Conservation (phyloP, 2,888 invertebrate species). For the Harmothoe impar region DNA sequence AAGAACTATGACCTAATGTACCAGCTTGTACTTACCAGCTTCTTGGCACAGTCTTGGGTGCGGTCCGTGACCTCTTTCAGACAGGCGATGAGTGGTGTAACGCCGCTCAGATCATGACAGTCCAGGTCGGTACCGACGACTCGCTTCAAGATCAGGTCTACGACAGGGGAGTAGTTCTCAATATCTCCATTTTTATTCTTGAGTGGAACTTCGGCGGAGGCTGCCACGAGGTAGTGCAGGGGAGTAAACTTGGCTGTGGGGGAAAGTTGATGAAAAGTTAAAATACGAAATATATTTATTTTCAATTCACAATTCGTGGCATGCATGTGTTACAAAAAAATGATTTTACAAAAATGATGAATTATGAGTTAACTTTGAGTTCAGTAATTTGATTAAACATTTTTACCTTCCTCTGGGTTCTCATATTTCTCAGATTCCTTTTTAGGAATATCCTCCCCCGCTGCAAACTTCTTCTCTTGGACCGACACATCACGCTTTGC, state of each 20-base stretch:
- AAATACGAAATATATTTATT: no score
- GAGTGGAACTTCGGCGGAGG: constrained; percentile 65
- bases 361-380: no score
- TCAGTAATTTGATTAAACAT: no score
- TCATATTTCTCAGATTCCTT: constrained; percentile 72
- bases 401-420: not conserved
- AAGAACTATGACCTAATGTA: no score
- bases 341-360: no score
- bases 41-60: constrained; percentile 72
- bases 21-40: constrained; percentile 80
- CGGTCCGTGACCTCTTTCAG: not conserved
- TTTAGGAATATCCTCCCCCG: constrained; percentile 60
- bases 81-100: constrained; percentile 78
- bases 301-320: no score
- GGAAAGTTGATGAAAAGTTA: no score
- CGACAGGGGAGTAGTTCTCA: constrained; percentile 71
- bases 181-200: constrained; percentile 69
- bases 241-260: constrained; percentile 78
- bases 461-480: constrained; percentile 69
- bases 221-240: constrained; percentile 78
- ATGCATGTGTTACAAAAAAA: no score
- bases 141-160: constrained; percentile 76
- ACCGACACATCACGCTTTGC: constrained; percentile 68
- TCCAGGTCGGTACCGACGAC: constrained; percentile 76
- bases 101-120: constrained; percentile 73